phyloP scores from a whole-genome alignment of 2,113 vertebrate species.

The Etheostoma spectabile region DNA sequence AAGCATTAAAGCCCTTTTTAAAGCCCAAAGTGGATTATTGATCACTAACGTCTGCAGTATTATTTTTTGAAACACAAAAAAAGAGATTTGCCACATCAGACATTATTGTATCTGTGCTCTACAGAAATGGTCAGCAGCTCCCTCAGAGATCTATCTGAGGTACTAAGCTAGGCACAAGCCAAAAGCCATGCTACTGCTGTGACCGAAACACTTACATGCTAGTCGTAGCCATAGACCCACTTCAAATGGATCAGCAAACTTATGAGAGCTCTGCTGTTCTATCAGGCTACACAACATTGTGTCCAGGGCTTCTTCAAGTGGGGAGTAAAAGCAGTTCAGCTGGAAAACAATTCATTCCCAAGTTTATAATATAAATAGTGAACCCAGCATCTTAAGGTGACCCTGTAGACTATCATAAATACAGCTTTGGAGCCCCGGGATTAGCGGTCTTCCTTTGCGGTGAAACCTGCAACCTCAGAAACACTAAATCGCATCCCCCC shows the following conservation, averaged over 20 bases:
- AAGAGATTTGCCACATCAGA: slow-evolving; percentile 20
- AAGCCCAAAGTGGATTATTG: slow-evolving; percentile 29
- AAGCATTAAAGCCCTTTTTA: slow-evolving; percentile 29
- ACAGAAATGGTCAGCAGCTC: slow-evolving; percentile 30
- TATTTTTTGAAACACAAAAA: slow-evolving; percentile 30
- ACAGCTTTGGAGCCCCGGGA: slow-evolving; percentile 25
- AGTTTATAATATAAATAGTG: slow-evolving; percentile 20
- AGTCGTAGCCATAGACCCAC: slow-evolving; percentile 36
- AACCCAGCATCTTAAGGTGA: slow-evolving; percentile 41
- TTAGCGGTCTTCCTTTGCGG: slow-evolving; percentile 36
- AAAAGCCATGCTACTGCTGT: slow-evolving; percentile 33
- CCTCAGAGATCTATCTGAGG: slow-evolving; percentile 11
- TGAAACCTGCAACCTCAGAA: slow-evolving; percentile 17
- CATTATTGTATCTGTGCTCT: slow-evolving; percentile 16
- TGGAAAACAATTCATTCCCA: slow-evolving; percentile 13
- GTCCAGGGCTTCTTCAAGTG: neutral
- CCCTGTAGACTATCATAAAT: slow-evolving; percentile 31
- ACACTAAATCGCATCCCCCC: slow-evolving; percentile 30
- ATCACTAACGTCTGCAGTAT: slow-evolving; percentile 7
- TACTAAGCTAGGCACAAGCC: slow-evolving; percentile 9
- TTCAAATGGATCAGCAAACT: slow-evolving; percentile 40
- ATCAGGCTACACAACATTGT: neutral
- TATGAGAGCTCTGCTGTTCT: neutral
- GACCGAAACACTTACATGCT: slow-evolving; percentile 28
- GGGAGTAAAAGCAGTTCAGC: slow-evolving; percentile 6